Base-by-base conservation (phyloP, 92 coral and sea anemone species). In the Isaurus tuberculatus region DNA sequence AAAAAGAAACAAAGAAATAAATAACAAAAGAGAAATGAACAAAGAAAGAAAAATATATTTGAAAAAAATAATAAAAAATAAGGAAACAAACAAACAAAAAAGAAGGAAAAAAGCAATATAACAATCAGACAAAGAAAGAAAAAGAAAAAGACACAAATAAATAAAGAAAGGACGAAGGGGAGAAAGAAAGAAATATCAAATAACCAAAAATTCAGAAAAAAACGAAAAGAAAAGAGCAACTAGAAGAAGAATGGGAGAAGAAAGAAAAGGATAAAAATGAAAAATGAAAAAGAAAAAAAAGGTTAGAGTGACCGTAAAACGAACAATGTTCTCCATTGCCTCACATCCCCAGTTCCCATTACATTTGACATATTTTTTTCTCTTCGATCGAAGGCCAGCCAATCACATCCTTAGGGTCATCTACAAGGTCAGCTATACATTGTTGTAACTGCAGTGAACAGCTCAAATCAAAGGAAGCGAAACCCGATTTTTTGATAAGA, bases 401-500 rank as follows among this genome's bases (percentile, higher is more conserved):
- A 4, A 51, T 55, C 10, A 46, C n/a, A 20, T 55, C 23, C 28
- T n/a, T 22, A 5, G n/a, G 63, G 58, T 51, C 22, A 51, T 5
- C 20, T 51, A 20, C 16, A 55, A 55, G 19, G 26, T 55, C 23
- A 17, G 63, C 8, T 19, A 55, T 55, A 26, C 63, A 5, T 55
- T 55, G 26, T 55, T 55, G 63, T 55, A 55, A 19, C 63, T 20
- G 63, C 4, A 55, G 63, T 3, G 7, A 17, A 17, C 25, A n/a
- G 63, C 5, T 55, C 63, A 55, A 55, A 55, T 55, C 63, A 55
- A 55, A 55, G 63, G 25, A 55, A 55, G 63, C 9, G 27, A 55
- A n/a, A 55, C 9, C 63, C 63, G 63, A 55, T 55, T 55, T 55
- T 20, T n/a, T 22, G 63, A 55, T 55, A 17, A 55, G 63, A 55